These are phyloP conservation scores for Mythimna loreyi DNA, from an alignment of 2,888 invertebrate species.

Conservation along the genomic window DNA sequence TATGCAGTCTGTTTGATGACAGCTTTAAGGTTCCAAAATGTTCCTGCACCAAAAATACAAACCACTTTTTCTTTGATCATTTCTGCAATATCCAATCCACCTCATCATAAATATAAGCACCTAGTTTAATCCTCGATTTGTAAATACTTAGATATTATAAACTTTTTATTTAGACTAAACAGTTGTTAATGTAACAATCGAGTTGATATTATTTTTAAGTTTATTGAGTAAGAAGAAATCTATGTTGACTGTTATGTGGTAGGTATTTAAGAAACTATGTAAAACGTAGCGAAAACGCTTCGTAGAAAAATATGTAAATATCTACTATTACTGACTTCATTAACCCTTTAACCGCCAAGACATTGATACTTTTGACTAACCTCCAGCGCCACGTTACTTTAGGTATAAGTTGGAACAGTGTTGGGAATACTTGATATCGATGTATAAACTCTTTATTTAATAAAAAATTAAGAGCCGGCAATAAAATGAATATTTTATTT, in stretches of 20 bases:
- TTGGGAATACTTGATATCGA: too few relatives aligned
- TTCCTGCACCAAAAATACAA: neutral
- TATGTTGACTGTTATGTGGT: constrained; percentile 4
- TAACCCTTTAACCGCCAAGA: too few relatives aligned
- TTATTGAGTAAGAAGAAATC: constrained; percentile 9
- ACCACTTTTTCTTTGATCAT: neutral
- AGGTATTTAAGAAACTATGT: neutral
- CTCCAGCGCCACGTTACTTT: too few relatives aligned
- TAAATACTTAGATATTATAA: constrained; percentile 8
- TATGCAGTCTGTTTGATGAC: too few relatives aligned
- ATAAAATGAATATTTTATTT: too few relatives aligned
- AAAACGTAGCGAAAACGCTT: neutral
- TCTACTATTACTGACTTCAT: neutral
- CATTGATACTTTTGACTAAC: too few relatives aligned
- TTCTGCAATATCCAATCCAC: neutral
- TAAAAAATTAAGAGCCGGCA: too few relatives aligned
- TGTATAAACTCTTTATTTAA: too few relatives aligned
- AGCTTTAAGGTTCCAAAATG: neutral
- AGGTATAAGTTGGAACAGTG: too few relatives aligned
- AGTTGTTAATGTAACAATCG: constrained; percentile 5
- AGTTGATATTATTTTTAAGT: constrained; percentile 20
- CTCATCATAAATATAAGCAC: neutral
- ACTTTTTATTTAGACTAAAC: constrained; percentile 2
- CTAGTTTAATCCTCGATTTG: constrained; percentile 18
- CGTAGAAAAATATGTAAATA: constrained; percentile 8